Evolutionary conservation across 2,888 invertebrate species (phyloP).

Genomic region (Melanotus villosus): DNA sequence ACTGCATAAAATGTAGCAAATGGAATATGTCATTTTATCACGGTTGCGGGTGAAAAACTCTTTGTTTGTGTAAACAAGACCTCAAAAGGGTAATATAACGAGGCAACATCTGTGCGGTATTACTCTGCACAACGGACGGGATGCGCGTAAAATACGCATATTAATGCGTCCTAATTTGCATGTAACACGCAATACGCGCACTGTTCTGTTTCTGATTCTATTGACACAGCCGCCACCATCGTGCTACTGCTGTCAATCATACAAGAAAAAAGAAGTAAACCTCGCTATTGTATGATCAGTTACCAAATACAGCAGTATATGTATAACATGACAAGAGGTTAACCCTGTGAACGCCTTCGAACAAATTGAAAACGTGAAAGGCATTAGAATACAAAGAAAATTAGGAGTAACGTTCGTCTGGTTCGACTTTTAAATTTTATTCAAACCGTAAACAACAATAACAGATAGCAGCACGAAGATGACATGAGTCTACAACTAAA

Average conservation of each 20-base stretch:
- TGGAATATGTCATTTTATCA: slow-evolving; percentile 26
- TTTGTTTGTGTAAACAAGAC: slow-evolving; percentile 66
- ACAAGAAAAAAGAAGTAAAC: slow-evolving; percentile 28
- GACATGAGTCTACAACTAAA: not conserved
- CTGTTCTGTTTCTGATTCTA: slow-evolving; percentile 54
- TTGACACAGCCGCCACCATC: slow-evolving; percentile 66
- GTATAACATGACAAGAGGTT: slow-evolving; percentile 27
- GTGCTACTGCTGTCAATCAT: slow-evolving; percentile 62
- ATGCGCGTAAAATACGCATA: slow-evolving; percentile 66
- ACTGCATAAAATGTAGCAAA: slow-evolving; percentile 11
- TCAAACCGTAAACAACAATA: not conserved
- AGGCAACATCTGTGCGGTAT: slow-evolving; percentile 61
- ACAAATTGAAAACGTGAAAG: slow-evolving; percentile 20
- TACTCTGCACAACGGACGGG: slow-evolving; percentile 60
- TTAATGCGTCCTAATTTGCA: slow-evolving; percentile 68
- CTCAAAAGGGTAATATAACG: slow-evolving; percentile 62
- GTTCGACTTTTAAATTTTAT: slow-evolving; percentile 10
- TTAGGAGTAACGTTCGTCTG: not conserved
- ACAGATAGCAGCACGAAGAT: not conserved
- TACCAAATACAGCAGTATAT: slow-evolving; percentile 26
- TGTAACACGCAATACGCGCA: slow-evolving; percentile 66
- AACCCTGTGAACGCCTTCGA: slow-evolving; percentile 22
- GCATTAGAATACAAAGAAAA: slow-evolving; percentile 28
- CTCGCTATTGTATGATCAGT: slow-evolving; percentile 23
- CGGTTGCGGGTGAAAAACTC: slow-evolving; percentile 57